Base-by-base conservation (phyloP, 2,113 vertebrate species). In the Pagrus major region DNA sequence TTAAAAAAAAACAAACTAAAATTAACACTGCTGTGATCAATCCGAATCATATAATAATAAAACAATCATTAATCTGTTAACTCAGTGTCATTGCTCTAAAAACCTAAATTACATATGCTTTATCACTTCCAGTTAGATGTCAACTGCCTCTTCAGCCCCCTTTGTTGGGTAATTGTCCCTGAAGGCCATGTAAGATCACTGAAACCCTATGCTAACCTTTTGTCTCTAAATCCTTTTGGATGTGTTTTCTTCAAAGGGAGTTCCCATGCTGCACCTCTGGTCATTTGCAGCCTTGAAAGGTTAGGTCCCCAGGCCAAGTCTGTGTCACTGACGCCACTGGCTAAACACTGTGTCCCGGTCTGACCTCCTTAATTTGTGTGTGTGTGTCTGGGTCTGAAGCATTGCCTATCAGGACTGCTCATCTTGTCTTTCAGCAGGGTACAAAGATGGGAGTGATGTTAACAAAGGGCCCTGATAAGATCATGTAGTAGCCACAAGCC, bases 341-440 rank as follows among this genome's bases (percentile, higher is more conserved):
- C 83, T 77, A 84, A 91, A 91, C 90, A 74, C 90, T 27, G 88
- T 94, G 94, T 94, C 93, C 90, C 92, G 85, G 89, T 91, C 60
- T 79, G 87, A 93, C 81, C 89, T 83, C 70, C 46, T 63, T 87
- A 75, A 89, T 73, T 83, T 67, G 35, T 56, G 27, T 70, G 72
- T 66, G 75, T 49, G 31, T 59, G 76, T 59, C 37, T 41, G 71
- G 52, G 63, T 51, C 60, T 78, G 72, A 54, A 41, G 49, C 51
- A 41, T 67, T 42, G 71, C 64, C 47, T 86, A 86, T 87, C 64
- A 58, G 9, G 9, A 27, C 70, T 61, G 12, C 78, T 79, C 49
- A 78, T 90, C 86, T 59, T 74, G 61, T 80, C 74, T 78, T 75
- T 71, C n/a, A 75, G 60, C 16, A 4, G 71, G 33, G 54, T 58